Conservation (phyloP, 2,797 vertebrate genomes). For the Hydrocynus forskahlii region DNA sequence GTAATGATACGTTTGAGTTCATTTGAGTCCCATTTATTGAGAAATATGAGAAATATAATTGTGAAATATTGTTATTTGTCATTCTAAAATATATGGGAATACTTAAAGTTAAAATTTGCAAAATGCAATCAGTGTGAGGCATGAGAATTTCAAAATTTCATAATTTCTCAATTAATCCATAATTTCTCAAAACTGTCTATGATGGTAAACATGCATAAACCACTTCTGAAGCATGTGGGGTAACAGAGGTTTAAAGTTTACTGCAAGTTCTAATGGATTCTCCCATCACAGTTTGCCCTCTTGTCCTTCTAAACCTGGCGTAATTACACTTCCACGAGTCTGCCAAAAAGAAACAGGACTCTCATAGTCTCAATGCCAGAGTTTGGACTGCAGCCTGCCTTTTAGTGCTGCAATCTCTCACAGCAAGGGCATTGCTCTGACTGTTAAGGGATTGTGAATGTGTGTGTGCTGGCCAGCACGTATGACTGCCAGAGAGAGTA, state of each 20-base stretch:
- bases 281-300: slow-evolving; percentile 41
- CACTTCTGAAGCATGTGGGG: background rate
- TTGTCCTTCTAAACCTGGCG: slow-evolving; percentile 51
- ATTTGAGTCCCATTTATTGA: background rate
- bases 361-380: slow-evolving; percentile 38
- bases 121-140: background rate
- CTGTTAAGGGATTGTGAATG: slow-evolving; percentile 44
- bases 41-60: background rate
- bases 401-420: slow-evolving; percentile 57
- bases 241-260: slow-evolving; percentile 29
- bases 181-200: background rate
- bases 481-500: slow-evolving; percentile 14
- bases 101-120: no score
- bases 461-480: slow-evolving; percentile 30
- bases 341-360: slow-evolving; percentile 56
- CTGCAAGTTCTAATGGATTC: slow-evolving; percentile 37
- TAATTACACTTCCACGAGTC: slow-evolving; percentile 54
- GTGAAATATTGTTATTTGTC: background rate
- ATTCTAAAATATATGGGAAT: background rate
- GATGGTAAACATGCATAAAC: slow-evolving; percentile 4
- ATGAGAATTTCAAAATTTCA: background rate
- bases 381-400: slow-evolving; percentile 51
- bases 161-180: no score
- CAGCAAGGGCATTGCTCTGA: slow-evolving; percentile 56
- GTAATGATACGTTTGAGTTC: background rate